These are phyloP conservation scores for Anastrepha obliqua DNA, from an alignment of 1,140 invertebrate genomes.

Conservation along the genomic window DNA sequence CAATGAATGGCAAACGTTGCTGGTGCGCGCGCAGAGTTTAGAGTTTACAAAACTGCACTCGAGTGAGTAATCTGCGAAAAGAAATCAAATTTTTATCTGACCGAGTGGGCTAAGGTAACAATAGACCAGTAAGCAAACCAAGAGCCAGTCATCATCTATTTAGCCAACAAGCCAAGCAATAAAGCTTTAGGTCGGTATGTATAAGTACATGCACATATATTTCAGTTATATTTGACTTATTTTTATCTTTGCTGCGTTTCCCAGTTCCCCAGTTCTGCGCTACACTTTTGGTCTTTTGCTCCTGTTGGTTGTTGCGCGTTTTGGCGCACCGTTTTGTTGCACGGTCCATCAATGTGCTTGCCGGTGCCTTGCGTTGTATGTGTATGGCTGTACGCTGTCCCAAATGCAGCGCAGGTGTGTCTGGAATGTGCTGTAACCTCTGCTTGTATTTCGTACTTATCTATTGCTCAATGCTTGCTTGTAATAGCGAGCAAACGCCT, in stretches of 20 bases:
- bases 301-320: neutral
- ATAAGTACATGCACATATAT: neutral
- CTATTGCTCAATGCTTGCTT: conserved; percentile 18
- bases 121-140: neutral
- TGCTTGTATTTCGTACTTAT: conserved; percentile 38
- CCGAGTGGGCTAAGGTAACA: neutral
- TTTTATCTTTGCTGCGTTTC: neutral
- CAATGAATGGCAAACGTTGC: conserved; percentile 24
- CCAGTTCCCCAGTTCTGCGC: conserved; percentile 40
- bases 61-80: conserved; percentile 48
- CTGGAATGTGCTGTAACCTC: conserved; percentile 36
- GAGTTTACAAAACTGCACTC: conserved; percentile 47
- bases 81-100: conserved; percentile 51
- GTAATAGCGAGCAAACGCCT: conserved; percentile 27
- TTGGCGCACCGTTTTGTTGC: neutral
- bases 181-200: neutral
- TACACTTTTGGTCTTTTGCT: conserved; percentile 36
- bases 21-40: conserved; percentile 20
- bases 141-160: neutral
- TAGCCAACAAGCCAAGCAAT: neutral
- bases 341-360: neutral
- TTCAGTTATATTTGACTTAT: neutral
- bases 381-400: neutral
- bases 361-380: neutral
- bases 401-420: conserved; percentile 36